Evolutionary conservation across 2,797 vertebrate genomes (phyloP).

Genomic region (Leuciscus waleckii): DNA sequence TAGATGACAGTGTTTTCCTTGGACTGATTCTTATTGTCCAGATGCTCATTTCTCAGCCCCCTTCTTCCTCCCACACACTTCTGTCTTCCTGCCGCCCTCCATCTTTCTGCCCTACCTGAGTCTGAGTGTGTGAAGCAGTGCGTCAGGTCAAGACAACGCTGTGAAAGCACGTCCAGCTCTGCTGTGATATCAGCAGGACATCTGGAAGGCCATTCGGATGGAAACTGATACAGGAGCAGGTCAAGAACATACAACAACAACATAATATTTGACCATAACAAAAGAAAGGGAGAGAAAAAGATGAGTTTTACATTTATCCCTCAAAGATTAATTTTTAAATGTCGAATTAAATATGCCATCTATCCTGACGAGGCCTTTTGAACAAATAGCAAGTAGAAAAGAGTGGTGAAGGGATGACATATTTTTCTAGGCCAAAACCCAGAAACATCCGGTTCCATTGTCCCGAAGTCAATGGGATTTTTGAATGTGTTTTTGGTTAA

Average conservation of each 20-base stretch:
- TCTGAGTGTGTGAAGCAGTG: slow-evolving; percentile 57
- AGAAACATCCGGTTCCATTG: background rate
- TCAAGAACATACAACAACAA: slow-evolving; percentile 53
- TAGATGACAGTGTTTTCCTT: slow-evolving; percentile 12
- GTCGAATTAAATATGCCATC: background rate
- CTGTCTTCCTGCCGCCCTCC: slow-evolving; percentile 29
- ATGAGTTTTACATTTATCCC: background rate
- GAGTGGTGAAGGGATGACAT: background rate
- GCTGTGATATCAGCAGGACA: slow-evolving; percentile 65
- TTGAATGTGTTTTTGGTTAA: background rate
- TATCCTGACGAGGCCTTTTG: background rate
- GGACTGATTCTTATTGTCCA: slow-evolving; percentile 47
- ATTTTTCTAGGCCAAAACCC: background rate
- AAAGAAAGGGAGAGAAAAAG: background rate
- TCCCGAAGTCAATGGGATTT: background rate
- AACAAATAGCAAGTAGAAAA: background rate
- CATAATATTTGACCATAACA: background rate
- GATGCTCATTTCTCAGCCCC: slow-evolving; percentile 48
- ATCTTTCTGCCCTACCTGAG: slow-evolving; percentile 61
- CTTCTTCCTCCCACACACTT: slow-evolving; percentile 55
- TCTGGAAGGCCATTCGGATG: slow-evolving; percentile 63
- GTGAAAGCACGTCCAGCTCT: slow-evolving; percentile 64
- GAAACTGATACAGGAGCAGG: slow-evolving; percentile 70
- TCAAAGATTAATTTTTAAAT: background rate
- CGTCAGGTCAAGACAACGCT: slow-evolving; percentile 62